Base-by-base conservation (phyloP, 2,888 invertebrate species). In the Cotesia congregata region DNA sequence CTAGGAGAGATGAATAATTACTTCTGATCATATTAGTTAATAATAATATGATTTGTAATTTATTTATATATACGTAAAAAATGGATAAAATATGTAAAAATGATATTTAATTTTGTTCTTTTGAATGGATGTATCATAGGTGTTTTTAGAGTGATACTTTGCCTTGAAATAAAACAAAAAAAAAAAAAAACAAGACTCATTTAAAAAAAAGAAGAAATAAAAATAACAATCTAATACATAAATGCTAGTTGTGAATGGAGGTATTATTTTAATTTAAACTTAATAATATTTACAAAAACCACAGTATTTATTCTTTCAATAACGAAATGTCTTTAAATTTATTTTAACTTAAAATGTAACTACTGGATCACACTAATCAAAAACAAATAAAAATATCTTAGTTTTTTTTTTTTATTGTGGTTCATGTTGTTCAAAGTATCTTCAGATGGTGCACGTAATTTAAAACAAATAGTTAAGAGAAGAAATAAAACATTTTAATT, bases 281-380 rank as follows among this genome's bases (percentile, higher is more conserved):
- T 17, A 17, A 62, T 20, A 62, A 62, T 20, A n/a, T 62, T 62
- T 62, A 62, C 15, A 20, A 62, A 30, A 62, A 15, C 5, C 20
- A 17, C 62, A 62, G 62, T 62, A 62, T 62, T 62, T 62, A 62
- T 62, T 62, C 62, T 62, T 62, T 62, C 50, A 50, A 12, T 62
- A 62, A 62, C 6, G 5, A 15, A 17, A 15, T 62, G 62, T 62
- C 3, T 62, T 62, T 15, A 15, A 15, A 17, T 62, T 62, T 62
- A 50, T 50, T 50, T 50, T 50, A 50, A 62, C 7, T 62, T 20
- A 62, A 15, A 62, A 62, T 17, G 15, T 15, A 62, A 17, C 6
- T 15, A 20, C 15, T 15, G 62, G 20, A 62, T 15, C 62, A 62
- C 15, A 20, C 1, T 62, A 20, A 62, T 7, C 6, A 62, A 15